These are phyloP conservation scores for Coptodon rendalli DNA, from an alignment of 2,113 vertebrate species.

Conservation along the genomic window DNA sequence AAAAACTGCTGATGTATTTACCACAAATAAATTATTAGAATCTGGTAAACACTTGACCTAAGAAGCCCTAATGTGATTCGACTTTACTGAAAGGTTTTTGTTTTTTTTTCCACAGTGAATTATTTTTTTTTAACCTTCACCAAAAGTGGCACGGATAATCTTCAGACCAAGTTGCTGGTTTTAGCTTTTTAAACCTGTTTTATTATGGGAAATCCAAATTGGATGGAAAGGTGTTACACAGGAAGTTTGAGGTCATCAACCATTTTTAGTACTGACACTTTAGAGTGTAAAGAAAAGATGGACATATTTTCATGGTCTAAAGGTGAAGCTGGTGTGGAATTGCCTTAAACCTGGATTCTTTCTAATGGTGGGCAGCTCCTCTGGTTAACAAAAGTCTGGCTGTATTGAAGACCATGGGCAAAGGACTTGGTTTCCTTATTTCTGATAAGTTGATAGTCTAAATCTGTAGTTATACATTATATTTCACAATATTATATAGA, in stretches of 20 bases:
- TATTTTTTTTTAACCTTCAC: neutral
- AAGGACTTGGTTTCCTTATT: neutral
- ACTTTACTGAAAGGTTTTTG: neutral
- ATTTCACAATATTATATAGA: neutral
- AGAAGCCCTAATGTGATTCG: neutral
- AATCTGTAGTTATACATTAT: neutral
- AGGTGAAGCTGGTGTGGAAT: neutral
- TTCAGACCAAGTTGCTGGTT: neutral
- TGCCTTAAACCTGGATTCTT: neutral
- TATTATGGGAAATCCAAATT: neutral
- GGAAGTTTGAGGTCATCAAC: neutral
- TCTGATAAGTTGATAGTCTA: neutral
- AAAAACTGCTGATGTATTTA: neutral
- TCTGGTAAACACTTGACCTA: neutral
- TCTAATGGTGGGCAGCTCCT: neutral
- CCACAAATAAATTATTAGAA: neutral
- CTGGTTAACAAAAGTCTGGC: neutral
- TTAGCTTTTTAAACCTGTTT: neutral
- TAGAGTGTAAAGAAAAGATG: neutral
- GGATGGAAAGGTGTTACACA: neutral
- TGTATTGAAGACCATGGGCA: neutral
- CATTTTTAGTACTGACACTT: neutral
- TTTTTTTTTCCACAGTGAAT: neutral
- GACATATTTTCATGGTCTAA: neutral
- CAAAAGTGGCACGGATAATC: neutral